Evolutionary conservation across 2,113 vertebrate species (phyloP), one percentile per base, ranked within the genome.

Genomic region (Piprites chloris): DNA sequence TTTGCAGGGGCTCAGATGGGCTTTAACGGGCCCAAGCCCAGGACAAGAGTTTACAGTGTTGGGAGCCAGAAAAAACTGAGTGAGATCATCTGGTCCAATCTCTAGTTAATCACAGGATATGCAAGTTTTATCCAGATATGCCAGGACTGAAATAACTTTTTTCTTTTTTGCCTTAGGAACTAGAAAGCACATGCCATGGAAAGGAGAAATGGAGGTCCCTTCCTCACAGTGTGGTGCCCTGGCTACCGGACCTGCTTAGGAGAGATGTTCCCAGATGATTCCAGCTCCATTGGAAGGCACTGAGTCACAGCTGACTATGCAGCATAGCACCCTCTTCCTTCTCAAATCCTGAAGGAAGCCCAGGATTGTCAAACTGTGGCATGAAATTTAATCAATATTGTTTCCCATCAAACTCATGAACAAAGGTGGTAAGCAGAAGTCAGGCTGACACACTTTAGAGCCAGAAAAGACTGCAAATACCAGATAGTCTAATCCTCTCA

Each of bases 221-320:
- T 68, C 52, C 47, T 42, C n/a, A 23, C 0, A 1, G 19, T 10
- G 13, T 23, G 59, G 23, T 9, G 58, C 15, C 14, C 49, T 0
- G 2, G 42, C 66, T 72, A 42, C 56, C 65, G 66, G 42, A 85
- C 11, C 37, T 53, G 56, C 47, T 63, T 5, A 19, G 61, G 12
- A 2, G 2, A 75, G 47, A 55, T 68, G 10, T 9, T 73, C 33
- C 33, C 0, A 0, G 3, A 63, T 37, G 33, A 50, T 13, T 50
- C 32, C 53, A 67, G 17, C 69, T 59, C 21, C 30, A 17, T 0
- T 33, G 37, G 23, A 41, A 80, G 59, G 12, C 61, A 77, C 46
- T 1, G 4, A 16, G 14, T 23, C 2, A 3, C 49, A 68, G 24
- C 23, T 0, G 0, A 30, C 33, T 15, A 21, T 1, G 2, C 59